A percentile compares a stretch with the other conserved stretches of the same genome.
Evolutionary conservation across 2,888 invertebrate species (phyloP).

Genomic region (Chouioia cunea): DNA sequence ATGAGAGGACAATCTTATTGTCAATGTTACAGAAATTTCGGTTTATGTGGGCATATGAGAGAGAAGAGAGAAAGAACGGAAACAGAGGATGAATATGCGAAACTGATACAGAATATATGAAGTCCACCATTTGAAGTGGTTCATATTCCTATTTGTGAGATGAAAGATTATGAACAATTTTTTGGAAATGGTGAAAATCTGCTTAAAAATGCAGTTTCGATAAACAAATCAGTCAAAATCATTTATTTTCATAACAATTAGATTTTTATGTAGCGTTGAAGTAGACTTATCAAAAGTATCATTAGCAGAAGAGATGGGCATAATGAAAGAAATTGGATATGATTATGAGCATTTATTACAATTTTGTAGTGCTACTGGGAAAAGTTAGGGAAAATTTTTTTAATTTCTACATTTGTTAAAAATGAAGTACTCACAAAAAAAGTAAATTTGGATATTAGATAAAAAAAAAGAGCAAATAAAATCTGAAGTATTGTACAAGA

Average conservation of each 20-base stretch:
- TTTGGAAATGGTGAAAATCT: not conserved
- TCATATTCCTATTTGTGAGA: constrained; percentile 4
- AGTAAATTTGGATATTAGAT: not conserved
- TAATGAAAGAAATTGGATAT: not conserved
- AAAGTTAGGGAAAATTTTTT: constrained; percentile 5
- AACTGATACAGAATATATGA: constrained; percentile 31
- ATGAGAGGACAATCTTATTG: constrained; percentile 48
- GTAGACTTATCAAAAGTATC: not conserved
- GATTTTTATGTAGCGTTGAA: not conserved
- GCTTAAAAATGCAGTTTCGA: constrained; percentile 8
- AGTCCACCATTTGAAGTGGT: constrained; percentile 39
- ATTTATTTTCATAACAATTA: constrained; percentile 18
- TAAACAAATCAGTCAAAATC: constrained; percentile 17
- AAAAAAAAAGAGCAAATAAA: not conserved
- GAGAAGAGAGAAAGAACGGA: constrained; percentile 40
- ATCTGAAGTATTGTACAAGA: no score
- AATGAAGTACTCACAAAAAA: constrained; percentile 8
- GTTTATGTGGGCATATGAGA: constrained; percentile 37
- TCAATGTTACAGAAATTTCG: constrained; percentile 47
- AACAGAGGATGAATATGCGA: constrained; percentile 35
- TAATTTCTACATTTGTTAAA: not conserved
- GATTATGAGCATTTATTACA: not conserved
- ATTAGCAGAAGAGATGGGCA: not conserved
- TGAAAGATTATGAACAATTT: constrained; percentile 32
- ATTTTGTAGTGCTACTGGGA: constrained; percentile 4